These are phyloP conservation scores for Planiliza haematocheilus DNA, from an alignment of 2,113 vertebrate species.

Conservation along the genomic window DNA sequence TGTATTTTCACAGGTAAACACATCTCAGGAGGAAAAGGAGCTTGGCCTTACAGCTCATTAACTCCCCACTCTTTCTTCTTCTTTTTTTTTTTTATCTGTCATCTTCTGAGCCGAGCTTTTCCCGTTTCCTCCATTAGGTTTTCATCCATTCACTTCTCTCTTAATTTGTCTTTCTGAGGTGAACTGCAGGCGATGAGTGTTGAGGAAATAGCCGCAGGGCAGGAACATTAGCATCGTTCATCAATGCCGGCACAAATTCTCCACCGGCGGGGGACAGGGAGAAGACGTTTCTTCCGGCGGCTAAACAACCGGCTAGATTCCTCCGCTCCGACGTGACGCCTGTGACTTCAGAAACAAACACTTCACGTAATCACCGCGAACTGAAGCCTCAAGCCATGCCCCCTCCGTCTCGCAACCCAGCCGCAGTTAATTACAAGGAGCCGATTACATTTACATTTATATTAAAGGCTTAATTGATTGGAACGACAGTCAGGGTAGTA, in stretches of 20 bases:
- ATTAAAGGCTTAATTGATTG: slow-evolving; percentile 76
- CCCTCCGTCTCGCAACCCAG: slow-evolving; percentile 34
- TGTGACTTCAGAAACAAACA: slow-evolving; percentile 52
- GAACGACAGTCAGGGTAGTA: slow-evolving; percentile 60
- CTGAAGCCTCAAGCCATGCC: slow-evolving; percentile 42
- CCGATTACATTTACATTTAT: slow-evolving; percentile 77
- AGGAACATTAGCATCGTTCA: slow-evolving; percentile 55
- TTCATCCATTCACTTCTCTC: slow-evolving; percentile 31
- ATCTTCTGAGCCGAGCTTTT: neutral
- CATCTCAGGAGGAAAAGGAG: slow-evolving; percentile 4
- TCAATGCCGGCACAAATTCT: slow-evolving; percentile 27
- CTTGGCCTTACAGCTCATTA: slow-evolving; percentile 17
- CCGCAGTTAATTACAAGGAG: slow-evolving; percentile 67
- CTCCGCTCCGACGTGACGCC: slow-evolving; percentile 37
- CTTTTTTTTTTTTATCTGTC: slow-evolving; percentile 3
- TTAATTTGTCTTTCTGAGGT: slow-evolving; percentile 45
- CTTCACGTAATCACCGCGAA: slow-evolving; percentile 45
- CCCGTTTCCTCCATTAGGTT: neutral
- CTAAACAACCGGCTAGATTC: slow-evolving; percentile 39
- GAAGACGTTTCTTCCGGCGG: slow-evolving; percentile 1
- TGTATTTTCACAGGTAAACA: slow-evolving; percentile 37
- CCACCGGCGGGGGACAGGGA: slow-evolving; percentile 26
- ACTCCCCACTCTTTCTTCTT: neutral
- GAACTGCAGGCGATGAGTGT: neutral
- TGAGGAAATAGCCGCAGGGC: slow-evolving; percentile 47